Conservation (phyloP, 2,888 invertebrate genomes). For the Acronicta psi region DNA sequence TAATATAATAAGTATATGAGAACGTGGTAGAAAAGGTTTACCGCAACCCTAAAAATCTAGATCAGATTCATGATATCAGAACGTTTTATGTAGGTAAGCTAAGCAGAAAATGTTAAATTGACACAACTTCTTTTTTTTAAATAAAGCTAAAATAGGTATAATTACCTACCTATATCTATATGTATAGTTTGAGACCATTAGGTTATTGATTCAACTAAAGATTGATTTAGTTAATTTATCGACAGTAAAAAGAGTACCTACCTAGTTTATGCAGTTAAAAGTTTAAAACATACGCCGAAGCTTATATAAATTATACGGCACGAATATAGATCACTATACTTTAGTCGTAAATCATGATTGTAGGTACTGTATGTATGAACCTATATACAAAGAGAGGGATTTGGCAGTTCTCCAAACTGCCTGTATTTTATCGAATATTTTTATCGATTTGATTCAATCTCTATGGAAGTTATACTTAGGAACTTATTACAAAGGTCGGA, state of each 20-base stretch:
- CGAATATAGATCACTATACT: slow-evolving; percentile 22
- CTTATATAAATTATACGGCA: slow-evolving; percentile 13
- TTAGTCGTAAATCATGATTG: slow-evolving; percentile 52
- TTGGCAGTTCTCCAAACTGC: slow-evolving; percentile 44
- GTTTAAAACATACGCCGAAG: slow-evolving; percentile 11
- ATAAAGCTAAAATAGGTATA: no score
- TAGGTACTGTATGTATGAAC: slow-evolving; percentile 16
- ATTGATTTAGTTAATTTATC: neutral
- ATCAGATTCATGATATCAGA: no score
- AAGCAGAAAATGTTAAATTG: no score
- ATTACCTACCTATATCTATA: no score
- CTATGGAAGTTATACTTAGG: slow-evolving; percentile 9
- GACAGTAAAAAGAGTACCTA: no score
- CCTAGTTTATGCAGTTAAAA: slow-evolving; percentile 9
- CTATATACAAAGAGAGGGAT: slow-evolving; percentile 28
- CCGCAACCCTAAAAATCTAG: no score
- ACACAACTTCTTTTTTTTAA: no score
- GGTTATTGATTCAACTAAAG: neutral
- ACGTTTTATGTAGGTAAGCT: no score
- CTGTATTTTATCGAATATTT: slow-evolving; percentile 42
- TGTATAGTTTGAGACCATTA: no score
- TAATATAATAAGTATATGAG: no score
- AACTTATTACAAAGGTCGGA: slow-evolving; percentile 3
- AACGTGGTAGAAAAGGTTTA: no score
- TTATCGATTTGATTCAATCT: slow-evolving; percentile 45